Base-by-base conservation (phyloP, 2,797 vertebrate species). In the Gadopsis marmoratus region DNA sequence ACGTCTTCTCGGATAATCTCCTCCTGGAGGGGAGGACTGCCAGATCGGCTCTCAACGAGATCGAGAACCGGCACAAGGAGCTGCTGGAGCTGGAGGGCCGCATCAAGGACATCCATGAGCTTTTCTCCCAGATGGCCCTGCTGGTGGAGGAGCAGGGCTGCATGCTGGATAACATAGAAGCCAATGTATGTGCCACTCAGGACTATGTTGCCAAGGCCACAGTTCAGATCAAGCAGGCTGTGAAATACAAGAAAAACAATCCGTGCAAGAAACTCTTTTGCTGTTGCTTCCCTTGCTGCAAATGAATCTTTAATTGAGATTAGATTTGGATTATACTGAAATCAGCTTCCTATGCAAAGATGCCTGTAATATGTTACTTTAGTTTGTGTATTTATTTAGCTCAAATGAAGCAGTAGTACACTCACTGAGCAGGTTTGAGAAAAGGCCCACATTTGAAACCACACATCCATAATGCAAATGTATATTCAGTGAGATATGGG, bases 51-150 rank as follows among this genome's bases (percentile, higher is more conserved):
- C 94, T 99, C 78, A 97, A 86, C 1, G 98, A 99, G 94, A 96
- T 99, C 2, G 97, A 99, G 94, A 97, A 92, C 31, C 95, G 98
- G 8, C 98, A 98, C 91, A 97, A 96, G 79, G 98, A 99, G 93
- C 94, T 99, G 53, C 89, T 98, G 88, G 96, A 96, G 77, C 92
- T 99, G 83, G 98, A 99, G 95, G 81, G 93, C 21, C 97, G 98
- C 64, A 97, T 99, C 87, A 93, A 94, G 55, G 97, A 99, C 58
- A 95, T 99, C 64, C 97, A 96, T 0, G 97, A 99, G 47, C 96
- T 99, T 29, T 99, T 99, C 91, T 91, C 97, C 77, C 97, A 99
- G 88, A 96, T 99, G 94, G 97, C 97, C 0, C 53, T 95, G 87
- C 88, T 99, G 79, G 97, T 99, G 87, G 98, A 99, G 91, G 94